Percentiles rank a stretch among this genome's conserved stretches.
These are phyloP conservation scores for Epistrophe grossulariae DNA, from an alignment of 2,888 invertebrate genomes.

Conservation along the genomic window DNA sequence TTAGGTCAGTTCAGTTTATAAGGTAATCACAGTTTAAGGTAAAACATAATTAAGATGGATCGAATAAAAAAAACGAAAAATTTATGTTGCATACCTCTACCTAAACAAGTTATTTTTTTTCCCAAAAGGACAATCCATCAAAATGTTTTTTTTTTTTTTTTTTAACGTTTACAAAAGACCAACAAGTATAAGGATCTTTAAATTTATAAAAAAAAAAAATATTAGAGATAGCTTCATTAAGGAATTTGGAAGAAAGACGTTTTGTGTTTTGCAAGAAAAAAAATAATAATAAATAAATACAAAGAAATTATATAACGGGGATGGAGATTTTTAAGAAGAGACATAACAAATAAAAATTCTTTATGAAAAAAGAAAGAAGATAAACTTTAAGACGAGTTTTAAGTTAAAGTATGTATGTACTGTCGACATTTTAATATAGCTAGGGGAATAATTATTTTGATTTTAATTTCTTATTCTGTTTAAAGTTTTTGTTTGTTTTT, in stretches of 20 bases:
- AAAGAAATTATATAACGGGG: not conserved
- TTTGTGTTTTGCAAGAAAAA: not conserved
- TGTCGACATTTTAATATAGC: not conserved
- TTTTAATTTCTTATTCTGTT: constrained; percentile 4
- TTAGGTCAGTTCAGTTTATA: not conserved
- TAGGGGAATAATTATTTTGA: not conserved
- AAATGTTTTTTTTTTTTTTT: not conserved
- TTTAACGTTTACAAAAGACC: constrained; percentile 10
- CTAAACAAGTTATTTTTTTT: not conserved
- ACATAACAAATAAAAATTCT: not conserved
- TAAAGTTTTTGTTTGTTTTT: not conserved
- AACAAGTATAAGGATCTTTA: not conserved
- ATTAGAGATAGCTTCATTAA: not conserved
- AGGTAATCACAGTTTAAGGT: constrained; percentile 14
- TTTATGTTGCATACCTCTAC: not conserved
- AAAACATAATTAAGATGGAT: constrained; percentile 29
- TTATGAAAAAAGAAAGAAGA: constrained; percentile 3
- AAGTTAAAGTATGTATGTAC: not conserved
- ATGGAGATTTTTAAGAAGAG: not conserved
- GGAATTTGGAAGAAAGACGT: not conserved
- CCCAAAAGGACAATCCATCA: constrained; percentile 40
- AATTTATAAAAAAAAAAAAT: constrained; percentile 13
- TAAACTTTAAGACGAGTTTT: not conserved
- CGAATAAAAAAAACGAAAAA: not conserved
- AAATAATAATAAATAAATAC: not conserved